Evolutionary conservation across 2,797 vertebrate species (phyloP), one percentile per base, ranked within the genome.

Genomic region (Eulemur albifrons): DNA sequence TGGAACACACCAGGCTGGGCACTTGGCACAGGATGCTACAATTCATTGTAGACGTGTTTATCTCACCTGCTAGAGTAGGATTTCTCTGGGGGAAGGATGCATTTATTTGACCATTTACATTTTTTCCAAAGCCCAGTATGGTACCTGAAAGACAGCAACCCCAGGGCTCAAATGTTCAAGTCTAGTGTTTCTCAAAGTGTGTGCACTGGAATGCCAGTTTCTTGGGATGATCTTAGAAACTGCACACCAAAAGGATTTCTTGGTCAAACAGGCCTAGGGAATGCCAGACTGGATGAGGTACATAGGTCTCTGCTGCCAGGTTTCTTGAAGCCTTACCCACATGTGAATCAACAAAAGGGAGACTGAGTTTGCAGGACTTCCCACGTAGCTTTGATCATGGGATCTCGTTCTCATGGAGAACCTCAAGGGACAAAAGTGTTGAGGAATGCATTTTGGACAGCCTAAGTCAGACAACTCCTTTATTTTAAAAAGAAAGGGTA

Each of bases 401-500:
- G 48, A 8, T 40, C 21, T 40, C 21, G 77, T 93, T 69, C 32
- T 75, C 21, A 21, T 0, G 27, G 50, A 89, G 86, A 92, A 17
- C 27, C 21, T 70, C 25, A 17, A 85, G 48, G 52, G 59, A 57
- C 40, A 32, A 38, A 81, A 81, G 17, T 40, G n/a, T 35, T 25
- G 32, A 81, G 73, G 72, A 69, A 48, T 83, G 54, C 14, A 3
- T 85, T 81, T 90, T 52, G 67, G 87, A 93, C 84, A 69, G 30
- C 10, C 30, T 32, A 79, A 76, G 38, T 57, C 81, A 85, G 50
- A 63, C 7, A 89, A n/a, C 9, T 90, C 32, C 40, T 79, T 82
- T 63, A 54, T 76, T 89, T 94, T 88, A 65, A 93, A 86, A 93
- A 43, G 50, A 77, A 73, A 88, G 45, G 14, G 10, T 50, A 57